Base-by-base conservation (phyloP, 2,797 vertebrate species). In the Peromyscus nudipes region DNA sequence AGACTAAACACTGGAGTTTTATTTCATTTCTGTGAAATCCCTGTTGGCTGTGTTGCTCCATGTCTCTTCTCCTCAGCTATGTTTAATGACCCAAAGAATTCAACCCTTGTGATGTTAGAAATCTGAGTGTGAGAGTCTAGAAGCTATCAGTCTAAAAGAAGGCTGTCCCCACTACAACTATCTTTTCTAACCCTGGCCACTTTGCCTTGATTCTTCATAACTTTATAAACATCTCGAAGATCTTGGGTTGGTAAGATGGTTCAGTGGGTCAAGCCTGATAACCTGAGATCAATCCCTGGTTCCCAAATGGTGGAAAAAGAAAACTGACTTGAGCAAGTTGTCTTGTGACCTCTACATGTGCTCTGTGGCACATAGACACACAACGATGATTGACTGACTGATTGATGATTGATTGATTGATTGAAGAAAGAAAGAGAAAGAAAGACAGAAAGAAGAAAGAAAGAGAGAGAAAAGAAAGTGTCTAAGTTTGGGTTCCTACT, bases 51-150 rank as follows among this genome's bases (percentile, higher is more conserved):
- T 46, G 81, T 23, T n/a, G 12, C 12, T 43, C 57, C 2, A 0
- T 9, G 3, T 60, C 75, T 91, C 80, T 76, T 84, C 49, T 93
- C 27, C 65, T 92, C 19, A 85, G 37, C 29, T 25, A 69, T 3
- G 34, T 52, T 89, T 92, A 79, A 17, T 46, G 79, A 57, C 40
- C 67, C 67, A 94, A 86, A 73, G 9, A 95, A 80, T 14, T 79
- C n/a, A 90, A 93, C 9, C 75, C n/a, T 62, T 10, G 2, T 25
- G 34, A 52, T 46, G 55, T 79, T 65, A n/a, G 71, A 88, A 23
- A 75, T 29, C 16, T 49, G 46, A 46, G 46, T 80, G 5, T 77
- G 27, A 73, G 49, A 95, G 29, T 86, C 91, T 94, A 43, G 52
- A 52, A 88, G 46, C 27, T 87, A 77, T 73, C 25, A 90, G 77